Evolutionary conservation across 2,797 vertebrate species (phyloP).

Genomic region (Oryzias sinensis): DNA sequence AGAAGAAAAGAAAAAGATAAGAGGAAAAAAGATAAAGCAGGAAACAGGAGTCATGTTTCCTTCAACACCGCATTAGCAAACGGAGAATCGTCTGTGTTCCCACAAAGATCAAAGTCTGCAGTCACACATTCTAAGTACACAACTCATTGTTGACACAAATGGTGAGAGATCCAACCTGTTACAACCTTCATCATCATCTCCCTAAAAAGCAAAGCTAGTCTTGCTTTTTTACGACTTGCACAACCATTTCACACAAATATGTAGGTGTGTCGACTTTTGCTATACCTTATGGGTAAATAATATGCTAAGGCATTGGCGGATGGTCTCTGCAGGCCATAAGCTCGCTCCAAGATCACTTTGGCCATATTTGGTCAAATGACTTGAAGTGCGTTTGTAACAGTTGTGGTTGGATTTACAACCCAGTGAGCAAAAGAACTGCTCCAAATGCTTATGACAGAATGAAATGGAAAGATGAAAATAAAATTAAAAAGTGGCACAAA

Average conservation of each 20-base stretch:
- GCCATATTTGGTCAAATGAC: neutral
- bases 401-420: neutral
- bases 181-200: conserved; percentile 7
- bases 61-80: too few species aligned
- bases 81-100: conserved; percentile 8
- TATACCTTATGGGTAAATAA: conserved; percentile 3
- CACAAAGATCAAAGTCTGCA: conserved; percentile 23
- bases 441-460: neutral
- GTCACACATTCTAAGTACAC: conserved; percentile 21
- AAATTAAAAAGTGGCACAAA: neutral
- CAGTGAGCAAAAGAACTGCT: neutral
- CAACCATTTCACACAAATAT: conserved; percentile 18
- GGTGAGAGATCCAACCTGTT: conserved; percentile 22
- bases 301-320: conserved; percentile 6
- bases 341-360: neutral
- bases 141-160: conserved; percentile 21
- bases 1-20: neutral
- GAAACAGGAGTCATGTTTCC: neutral
- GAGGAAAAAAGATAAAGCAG: neutral
- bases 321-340: conserved; percentile 5
- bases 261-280: neutral
- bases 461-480: neutral
- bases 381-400: neutral
- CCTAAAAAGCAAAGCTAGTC: neutral
- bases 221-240: neutral